Evolutionary conservation across 2,113 vertebrate species (phyloP).

Genomic region (Salvator merianae): DNA sequence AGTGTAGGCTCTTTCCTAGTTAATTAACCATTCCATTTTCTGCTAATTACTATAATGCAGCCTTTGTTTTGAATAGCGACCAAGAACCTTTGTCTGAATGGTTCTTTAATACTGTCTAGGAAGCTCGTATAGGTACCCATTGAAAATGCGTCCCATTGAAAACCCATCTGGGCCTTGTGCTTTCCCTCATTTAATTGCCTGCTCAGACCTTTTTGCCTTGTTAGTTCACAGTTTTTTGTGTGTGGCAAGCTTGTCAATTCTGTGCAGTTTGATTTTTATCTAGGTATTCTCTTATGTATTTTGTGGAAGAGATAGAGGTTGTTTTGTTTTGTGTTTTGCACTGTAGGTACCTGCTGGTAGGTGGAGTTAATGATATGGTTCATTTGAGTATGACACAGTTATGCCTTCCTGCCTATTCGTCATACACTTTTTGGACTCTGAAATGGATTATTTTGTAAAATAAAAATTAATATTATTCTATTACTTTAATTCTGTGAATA

Average conservation of each 20-base stretch:
- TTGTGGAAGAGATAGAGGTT: background rate
- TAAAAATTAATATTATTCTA: background rate
- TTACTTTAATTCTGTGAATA: background rate
- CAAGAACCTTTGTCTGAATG: constrained; percentile 39
- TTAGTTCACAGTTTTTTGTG: constrained; percentile 26
- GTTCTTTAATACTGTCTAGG: constrained; percentile 42
- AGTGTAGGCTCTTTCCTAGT: constrained; percentile 39
- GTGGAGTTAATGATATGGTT: background rate
- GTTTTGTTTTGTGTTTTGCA: background rate
- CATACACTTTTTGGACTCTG: background rate
- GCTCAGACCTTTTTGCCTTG: constrained; percentile 15
- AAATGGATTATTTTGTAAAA: background rate
- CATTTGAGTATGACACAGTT: background rate
- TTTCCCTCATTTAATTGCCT: constrained; percentile 31
- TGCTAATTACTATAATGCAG: constrained; percentile 44
- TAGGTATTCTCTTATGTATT: constrained; percentile 4
- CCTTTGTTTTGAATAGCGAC: constrained; percentile 39
- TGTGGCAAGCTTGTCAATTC: constrained; percentile 27
- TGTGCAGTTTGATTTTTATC: constrained; percentile 30
- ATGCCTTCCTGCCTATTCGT: background rate
- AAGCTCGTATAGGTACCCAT: constrained; percentile 41
- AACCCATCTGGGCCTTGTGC: constrained; percentile 39
- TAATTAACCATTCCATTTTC: constrained; percentile 44
- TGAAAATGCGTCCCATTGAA: constrained; percentile 40
- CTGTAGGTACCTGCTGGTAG: background rate